phyloP scores from a whole-genome alignment of 2,888 invertebrate species.

The Drosophila macrospina region DNA sequence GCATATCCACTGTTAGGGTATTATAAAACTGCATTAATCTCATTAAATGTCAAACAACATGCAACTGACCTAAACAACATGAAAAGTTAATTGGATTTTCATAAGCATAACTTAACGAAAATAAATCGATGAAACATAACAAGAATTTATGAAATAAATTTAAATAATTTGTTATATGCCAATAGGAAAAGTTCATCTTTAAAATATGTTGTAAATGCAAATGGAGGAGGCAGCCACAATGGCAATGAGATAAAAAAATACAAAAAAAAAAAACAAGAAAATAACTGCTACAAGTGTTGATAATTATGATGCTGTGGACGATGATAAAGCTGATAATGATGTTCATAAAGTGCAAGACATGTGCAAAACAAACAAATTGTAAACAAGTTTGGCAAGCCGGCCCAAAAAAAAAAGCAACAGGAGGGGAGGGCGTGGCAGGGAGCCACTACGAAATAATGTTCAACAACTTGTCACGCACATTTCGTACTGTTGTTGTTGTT shows the following conservation, averaged over 20 bases:
- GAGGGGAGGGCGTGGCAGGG: conserved; percentile 51
- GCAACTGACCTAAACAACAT: conserved; percentile 24
- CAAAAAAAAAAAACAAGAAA: not conserved
- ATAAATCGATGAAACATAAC: not conserved
- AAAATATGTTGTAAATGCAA: conserved; percentile 16
- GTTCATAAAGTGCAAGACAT: conserved; percentile 36
- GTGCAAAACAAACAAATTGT: conserved; percentile 59
- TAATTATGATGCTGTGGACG: conserved; percentile 23
- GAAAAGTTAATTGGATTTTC: conserved; percentile 33
- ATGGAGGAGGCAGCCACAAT: conserved; percentile 13
- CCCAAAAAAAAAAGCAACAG: conserved; percentile 7
- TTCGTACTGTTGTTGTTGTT: conserved; percentile 25
- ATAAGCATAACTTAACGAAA: not conserved
- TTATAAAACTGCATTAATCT: not conserved
- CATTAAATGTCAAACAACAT: conserved; percentile 5
- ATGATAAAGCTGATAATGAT: conserved; percentile 33
- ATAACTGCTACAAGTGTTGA: conserved; percentile 1
- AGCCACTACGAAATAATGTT: conserved; percentile 47
- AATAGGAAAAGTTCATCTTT: not conserved
- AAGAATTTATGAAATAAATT: conserved; percentile 2
- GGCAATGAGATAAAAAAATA: not conserved
- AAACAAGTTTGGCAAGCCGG: conserved; percentile 67
- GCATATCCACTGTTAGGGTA: not conserved
- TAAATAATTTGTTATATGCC: not conserved
- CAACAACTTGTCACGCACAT: conserved; percentile 75